A percentile compares a stretch with the other conserved stretches of the same genome.
These are phyloP conservation scores for Drosophila flavopinicola DNA, from an alignment of 2,888 invertebrate species.

Conservation along the genomic window DNA sequence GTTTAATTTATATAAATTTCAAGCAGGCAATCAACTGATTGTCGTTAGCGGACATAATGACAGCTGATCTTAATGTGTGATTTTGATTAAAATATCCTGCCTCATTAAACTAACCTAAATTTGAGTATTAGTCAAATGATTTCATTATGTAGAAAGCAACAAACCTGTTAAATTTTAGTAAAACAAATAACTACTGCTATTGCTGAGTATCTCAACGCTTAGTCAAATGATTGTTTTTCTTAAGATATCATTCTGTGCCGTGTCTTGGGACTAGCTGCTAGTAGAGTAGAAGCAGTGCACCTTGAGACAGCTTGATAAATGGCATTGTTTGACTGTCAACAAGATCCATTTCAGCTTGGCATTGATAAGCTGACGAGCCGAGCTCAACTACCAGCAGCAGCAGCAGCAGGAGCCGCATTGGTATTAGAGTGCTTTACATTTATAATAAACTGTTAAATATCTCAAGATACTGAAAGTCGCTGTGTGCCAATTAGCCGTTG, in stretches of 20 bases:
- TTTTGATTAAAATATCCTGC: too few relatives aligned
- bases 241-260: constrained; percentile 3
- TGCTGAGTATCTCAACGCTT: constrained; percentile 14
- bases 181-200: neutral
- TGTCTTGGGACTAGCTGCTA: constrained; percentile 22
- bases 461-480: constrained; percentile 15
- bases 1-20: too few relatives aligned
- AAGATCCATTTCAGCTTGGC: constrained; percentile 62
- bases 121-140: too few relatives aligned
- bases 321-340: constrained; percentile 71
- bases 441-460: constrained; percentile 45
- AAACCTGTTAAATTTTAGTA: too few relatives aligned
- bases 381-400: constrained; percentile 10
- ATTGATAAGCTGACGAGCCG: constrained; percentile 64
- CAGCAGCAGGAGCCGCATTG: neutral
- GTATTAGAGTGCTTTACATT: constrained; percentile 27
- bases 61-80: too few relatives aligned
- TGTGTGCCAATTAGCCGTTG: constrained; percentile 44
- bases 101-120: too few relatives aligned
- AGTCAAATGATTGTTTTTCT: neutral
- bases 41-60: too few relatives aligned
- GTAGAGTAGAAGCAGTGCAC: constrained; percentile 48
- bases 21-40: too few relatives aligned
- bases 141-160: too few relatives aligned
- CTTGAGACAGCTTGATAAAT: constrained; percentile 74